Base-by-base conservation (phyloP, 2,888 invertebrate genomes). In the Noctua fimbriata region DNA sequence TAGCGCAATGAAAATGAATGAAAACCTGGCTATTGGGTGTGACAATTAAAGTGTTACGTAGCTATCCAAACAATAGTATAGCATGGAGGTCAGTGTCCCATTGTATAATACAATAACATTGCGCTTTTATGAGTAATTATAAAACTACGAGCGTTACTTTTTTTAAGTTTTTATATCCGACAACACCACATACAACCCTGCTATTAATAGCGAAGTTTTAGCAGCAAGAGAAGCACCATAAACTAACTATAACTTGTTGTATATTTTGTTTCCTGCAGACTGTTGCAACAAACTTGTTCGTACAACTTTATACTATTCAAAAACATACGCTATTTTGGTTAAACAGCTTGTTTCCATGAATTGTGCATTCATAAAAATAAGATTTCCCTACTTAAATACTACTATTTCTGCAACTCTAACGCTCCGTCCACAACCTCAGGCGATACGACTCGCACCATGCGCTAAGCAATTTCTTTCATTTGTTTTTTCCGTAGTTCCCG, bases 81-180 rank as follows among this genome's bases (percentile, higher is more conserved):
- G 60, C 76, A 87, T 74, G 58, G 87, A 83, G 89, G 89, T 89
- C 88, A 89, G 49, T 88, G 87, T 81, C 81, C 86, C 84, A 88
- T 89, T 89, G 84, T 87, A 82, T 88, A 83, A 87, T 52, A 85
- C 73, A 84, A 85, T 81, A 89, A 87, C 81, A 89, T 82, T 75
- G 82, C 67, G 69, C 77, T 88, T 89, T 86, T 82, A 82, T 76
- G 76, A 69, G 60, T 28, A 60, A 60, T 63, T 82, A 81, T 82
- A 73, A 82, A 82, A 86, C 69, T 80, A 65, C 2, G 52, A 78
- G 28, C 67, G n/a, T 75, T 49, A 63, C 49, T 66, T 66, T 63
- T 49, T 71, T 49, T 67, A 73, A 55, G 32, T 69, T 81, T 67
- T 67, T 67, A 41, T 32, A 28, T 28, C 14, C 14, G 16, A 63